Conservation (phyloP, 2,797 vertebrate genomes). For the Spizella passerina region DNA sequence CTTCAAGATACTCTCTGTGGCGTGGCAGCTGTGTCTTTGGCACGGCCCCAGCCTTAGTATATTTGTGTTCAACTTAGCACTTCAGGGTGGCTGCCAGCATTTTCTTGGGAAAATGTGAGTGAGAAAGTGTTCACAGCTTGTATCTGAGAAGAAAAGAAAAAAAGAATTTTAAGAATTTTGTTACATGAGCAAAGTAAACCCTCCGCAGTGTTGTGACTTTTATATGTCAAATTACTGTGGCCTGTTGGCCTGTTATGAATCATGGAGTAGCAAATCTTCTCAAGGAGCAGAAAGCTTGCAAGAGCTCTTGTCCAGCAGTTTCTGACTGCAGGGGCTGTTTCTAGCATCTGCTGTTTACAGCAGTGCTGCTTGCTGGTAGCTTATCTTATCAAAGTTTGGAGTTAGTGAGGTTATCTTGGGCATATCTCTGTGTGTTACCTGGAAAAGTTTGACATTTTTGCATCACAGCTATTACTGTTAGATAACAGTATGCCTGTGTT, state of each 20-base stretch:
- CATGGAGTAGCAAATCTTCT: not conserved
- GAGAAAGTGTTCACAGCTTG: not conserved
- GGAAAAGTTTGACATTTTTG: slow-evolving; percentile 2
- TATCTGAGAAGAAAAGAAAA: not conserved
- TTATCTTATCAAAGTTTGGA: not conserved
- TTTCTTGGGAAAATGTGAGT: not conserved
- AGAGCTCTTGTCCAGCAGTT: not conserved
- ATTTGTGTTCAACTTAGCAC: not conserved
- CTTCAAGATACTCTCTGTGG: slow-evolving; percentile 3
- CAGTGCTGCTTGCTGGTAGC: not conserved
- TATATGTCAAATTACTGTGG: not conserved
- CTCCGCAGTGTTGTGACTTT: not conserved
- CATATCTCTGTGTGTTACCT: not conserved
- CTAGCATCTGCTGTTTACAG: not conserved
- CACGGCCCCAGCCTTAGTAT: not conserved
- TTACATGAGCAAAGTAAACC: not conserved
- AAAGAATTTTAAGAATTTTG: not conserved
- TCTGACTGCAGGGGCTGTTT: not conserved
- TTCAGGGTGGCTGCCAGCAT: not conserved
- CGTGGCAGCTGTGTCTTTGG: not conserved
- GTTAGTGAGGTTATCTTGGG: slow-evolving; percentile 5
- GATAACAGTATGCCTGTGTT: not conserved
- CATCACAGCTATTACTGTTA: not conserved
- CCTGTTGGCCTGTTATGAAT: not conserved
- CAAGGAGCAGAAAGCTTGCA: not conserved